Evolutionary conservation across 2,113 vertebrate genomes (phyloP), one percentile per base, ranked within the genome.

Genomic region (Ovibos moschatus): DNA sequence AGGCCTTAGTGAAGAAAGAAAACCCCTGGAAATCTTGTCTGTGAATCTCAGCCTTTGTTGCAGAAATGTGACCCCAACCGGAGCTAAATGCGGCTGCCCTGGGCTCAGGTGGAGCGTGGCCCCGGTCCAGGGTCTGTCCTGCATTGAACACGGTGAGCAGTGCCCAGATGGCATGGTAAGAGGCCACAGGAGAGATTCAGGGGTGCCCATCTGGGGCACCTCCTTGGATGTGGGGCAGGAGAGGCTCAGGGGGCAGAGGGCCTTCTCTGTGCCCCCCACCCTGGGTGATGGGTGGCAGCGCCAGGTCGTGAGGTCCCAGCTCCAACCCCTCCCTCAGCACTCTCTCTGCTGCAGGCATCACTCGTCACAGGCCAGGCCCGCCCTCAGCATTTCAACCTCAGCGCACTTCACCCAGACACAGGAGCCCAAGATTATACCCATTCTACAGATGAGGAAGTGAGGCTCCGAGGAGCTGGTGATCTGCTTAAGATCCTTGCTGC

Each of bases 271-370:
- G 21, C 43, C 17, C 25, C 36, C 28, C n/a, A 74, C 14, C 7
- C 4, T 0, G 0, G 50, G 21, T 0, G 13, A 28, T 4, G 15
- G 43, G 79, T 27, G 64, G 30, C 82, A 19, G 14, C 1, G 7
- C 40, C 3, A 1, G 27, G 81, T 23, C 19, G 3, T 0, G 13
- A 85, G 53, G 53, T 58, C 62, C 27, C 33, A 30, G 87, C n/a
- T 15, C 10, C 19, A 1, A 14, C 9, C n/a, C 47, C 40, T 16
- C 2, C 4, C 0, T 40, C 82, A 47, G 19, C 1, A 7, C 19
- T 47, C 36, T 55, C 25, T 11, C 16, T 55, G 2, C n/a, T 0
- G 0, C 55, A 0, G 0, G 40, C 45, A 1, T 10, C 2, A 2
- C 3, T 45, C 21, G 3, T 16, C 23, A 7, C 0, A 0, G 11